Evolutionary conservation across 2,888 invertebrate species (phyloP), one percentile per base, ranked within the genome.

Genomic region (Pyrrhopygopsis socrates): DNA sequence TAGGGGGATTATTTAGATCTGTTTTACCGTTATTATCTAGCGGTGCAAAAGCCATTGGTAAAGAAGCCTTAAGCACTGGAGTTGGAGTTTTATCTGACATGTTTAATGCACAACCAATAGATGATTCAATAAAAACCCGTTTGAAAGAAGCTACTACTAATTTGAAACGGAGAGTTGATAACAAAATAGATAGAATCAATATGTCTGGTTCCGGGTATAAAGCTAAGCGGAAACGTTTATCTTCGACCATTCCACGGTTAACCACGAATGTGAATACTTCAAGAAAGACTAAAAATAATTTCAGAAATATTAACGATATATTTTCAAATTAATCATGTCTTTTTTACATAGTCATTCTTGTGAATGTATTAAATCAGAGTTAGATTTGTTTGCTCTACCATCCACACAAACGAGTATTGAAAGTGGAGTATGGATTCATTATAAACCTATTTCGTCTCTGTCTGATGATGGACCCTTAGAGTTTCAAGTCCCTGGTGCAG

Each of bases 361-460:
- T 84, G 93, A 94, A 81, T 94, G 94, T 79, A 82, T 84, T 41
- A 94, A 93, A 70, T 93, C 93, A 30, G 93, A 93, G 67, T 84
- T 93, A 65, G 93, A 93, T 87, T 90, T 94, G 74, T 94, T 94
- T 91, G 93, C 93, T 81, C 74, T 94, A 81, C 91, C 93, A 70
- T 86, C 91, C 27, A 93, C 91, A 63, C 91, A 93, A 83, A 93
- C 92, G 22, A 93, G 91, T 65, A 92, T 93, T 54, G 92, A 93
- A 87, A 87, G 60, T 83, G 91, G 92, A 45, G 70, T 71, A 70
- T 94, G 92, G 92, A 85, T 93, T 71, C 92, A 94, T 50, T 93
- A 93, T 63, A 92, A 92, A 84, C 93, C 93, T 92, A 45, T 94
- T 83, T 93, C 93, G 75, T 94, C 93, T 22, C 80, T 94, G n/a